Percentiles rank a stretch among this genome's conserved stretches.
Evolutionary conservation across 2,113 vertebrate species (phyloP).

Genomic region (Plecturocebus donacophilus): DNA sequence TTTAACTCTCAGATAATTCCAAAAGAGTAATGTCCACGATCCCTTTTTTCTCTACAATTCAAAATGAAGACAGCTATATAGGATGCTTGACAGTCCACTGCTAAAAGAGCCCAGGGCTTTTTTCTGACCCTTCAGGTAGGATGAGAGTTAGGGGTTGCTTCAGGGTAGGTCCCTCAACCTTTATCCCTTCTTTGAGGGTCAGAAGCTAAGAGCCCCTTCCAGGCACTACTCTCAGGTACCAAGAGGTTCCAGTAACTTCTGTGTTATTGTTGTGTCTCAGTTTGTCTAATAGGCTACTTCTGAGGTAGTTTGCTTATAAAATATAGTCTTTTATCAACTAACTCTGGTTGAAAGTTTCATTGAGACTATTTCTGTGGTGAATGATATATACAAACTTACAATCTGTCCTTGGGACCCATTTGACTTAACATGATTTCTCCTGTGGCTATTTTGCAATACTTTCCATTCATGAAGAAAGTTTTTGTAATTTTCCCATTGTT

Average conservation of each 20-base stretch:
- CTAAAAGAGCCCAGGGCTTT: not conserved
- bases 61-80: not conserved
- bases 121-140: not conserved
- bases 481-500: not conserved
- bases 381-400: not conserved
- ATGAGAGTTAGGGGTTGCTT: not conserved
- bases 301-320: not conserved
- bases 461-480: constrained; percentile 17
- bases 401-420: not conserved
- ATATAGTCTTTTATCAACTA: not conserved
- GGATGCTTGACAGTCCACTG: not conserved
- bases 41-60: not conserved
- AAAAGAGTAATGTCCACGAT: not conserved
- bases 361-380: not conserved
- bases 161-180: not conserved
- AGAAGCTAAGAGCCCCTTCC: not conserved
- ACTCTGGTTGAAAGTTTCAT: not conserved
- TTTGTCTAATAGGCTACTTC: not conserved
- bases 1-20: not conserved
- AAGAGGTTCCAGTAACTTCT: not conserved
- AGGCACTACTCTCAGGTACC: not conserved
- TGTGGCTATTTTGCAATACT: not conserved
- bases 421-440: not conserved
- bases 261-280: not conserved
- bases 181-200: not conserved